Conservation (phyloP, 2,888 invertebrate species). For the Alcis repandata region DNA sequence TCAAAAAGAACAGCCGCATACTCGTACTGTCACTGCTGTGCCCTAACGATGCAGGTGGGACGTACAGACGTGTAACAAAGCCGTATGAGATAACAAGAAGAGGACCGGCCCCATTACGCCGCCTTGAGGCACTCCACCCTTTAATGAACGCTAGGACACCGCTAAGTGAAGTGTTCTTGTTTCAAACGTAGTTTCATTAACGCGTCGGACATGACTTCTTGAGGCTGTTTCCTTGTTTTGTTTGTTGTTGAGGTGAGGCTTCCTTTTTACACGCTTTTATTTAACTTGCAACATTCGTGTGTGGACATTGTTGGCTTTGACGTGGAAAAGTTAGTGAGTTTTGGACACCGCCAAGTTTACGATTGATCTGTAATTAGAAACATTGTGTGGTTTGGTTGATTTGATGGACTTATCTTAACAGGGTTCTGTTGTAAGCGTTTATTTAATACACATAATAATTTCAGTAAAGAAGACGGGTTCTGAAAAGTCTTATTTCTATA, state of each 20-base stretch:
- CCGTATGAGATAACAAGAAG: conserved; percentile 79
- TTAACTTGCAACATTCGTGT: neutral
- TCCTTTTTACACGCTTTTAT: conserved; percentile 5
- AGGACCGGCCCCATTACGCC: conserved; percentile 73
- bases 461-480: too few relatives aligned
- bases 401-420: too few relatives aligned
- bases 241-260: conserved; percentile 11
- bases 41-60: conserved; percentile 46
- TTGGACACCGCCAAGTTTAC: neutral
- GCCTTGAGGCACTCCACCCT: conserved; percentile 69
- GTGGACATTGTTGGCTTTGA: neutral
- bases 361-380: too few relatives aligned
- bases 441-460: too few relatives aligned
- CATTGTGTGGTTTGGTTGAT: too few relatives aligned
- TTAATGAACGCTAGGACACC: conserved; percentile 67
- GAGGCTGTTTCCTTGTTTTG: conserved; percentile 20
- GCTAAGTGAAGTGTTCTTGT: conserved; percentile 64
- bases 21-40: conserved; percentile 7
- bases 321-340: neutral
- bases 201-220: conserved; percentile 56
- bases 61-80: conserved; percentile 63
- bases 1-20: conserved; percentile 4
- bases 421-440: too few relatives aligned
- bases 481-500: too few relatives aligned
- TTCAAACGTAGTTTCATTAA: conserved; percentile 60